Percentiles rank a stretch among this genome's conserved stretches.
Evolutionary conservation across 23 tunicate genomes (phyloP).

Genomic region (Trididemnum miniatum): DNA sequence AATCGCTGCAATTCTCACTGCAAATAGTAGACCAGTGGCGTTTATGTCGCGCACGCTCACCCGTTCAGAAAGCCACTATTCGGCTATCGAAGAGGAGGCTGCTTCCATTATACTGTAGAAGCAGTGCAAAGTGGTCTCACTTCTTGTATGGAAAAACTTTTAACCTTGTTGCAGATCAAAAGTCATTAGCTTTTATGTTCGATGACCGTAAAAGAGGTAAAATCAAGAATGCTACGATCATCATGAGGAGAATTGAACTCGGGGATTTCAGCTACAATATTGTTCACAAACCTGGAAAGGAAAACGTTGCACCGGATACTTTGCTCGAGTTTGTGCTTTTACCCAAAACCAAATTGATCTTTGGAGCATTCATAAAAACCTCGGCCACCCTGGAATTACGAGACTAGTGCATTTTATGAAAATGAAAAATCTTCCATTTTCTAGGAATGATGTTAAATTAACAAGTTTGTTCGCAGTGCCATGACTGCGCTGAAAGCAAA

Average conservation of each 20-base stretch:
- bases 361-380: too few species aligned
- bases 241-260: conserved; percentile 13
- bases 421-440: too few species aligned
- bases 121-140: conserved; percentile 18
- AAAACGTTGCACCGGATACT: neutral
- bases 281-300: conserved; percentile 4
- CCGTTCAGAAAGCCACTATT: neutral
- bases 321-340: too few species aligned
- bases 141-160: neutral
- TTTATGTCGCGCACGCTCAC: conserved; percentile 9
- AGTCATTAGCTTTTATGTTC: conserved; percentile 18
- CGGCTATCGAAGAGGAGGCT: conserved; percentile 7
- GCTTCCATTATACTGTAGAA: conserved; percentile 11
- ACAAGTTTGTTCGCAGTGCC: too few species aligned
- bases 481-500: too few species aligned
- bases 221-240: conserved; percentile 18
- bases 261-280: neutral
- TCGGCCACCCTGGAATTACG: too few species aligned
- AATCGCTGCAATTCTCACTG: conserved; percentile 16
- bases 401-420: too few species aligned
- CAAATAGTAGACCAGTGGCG: conserved; percentile 28
- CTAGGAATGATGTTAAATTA: too few species aligned
- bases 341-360: too few species aligned
- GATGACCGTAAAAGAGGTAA: neutral
- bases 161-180: neutral